Conservation (phyloP, 2,888 invertebrate species). For the Noctua comes region DNA sequence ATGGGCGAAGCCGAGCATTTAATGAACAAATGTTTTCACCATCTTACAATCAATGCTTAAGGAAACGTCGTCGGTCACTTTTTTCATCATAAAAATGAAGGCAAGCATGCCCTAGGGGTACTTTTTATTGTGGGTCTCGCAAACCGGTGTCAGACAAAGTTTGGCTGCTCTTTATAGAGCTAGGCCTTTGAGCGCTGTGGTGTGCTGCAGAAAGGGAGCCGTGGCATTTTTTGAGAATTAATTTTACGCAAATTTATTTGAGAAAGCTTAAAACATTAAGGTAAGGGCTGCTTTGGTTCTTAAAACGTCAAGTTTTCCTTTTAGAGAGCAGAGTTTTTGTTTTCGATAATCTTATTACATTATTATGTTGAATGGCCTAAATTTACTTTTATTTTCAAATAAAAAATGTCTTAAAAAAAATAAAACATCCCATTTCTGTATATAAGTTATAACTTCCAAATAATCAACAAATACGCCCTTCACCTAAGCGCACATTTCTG, state of each 20-base stretch:
- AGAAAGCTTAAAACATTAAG: neutral
- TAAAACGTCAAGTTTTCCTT: neutral
- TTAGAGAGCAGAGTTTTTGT: neutral
- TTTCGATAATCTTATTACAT: neutral
- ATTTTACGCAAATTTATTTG: neutral
- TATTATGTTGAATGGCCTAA: too few relatives aligned
- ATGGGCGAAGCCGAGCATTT: conserved; percentile 69
- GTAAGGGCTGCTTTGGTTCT: neutral
- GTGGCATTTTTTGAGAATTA: conserved; percentile 47
- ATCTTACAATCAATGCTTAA: conserved; percentile 77
- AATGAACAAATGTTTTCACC: conserved; percentile 83
- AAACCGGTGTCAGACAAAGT: conserved; percentile 81
- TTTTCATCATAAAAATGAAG: conserved; percentile 85
- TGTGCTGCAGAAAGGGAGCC: conserved; percentile 62
- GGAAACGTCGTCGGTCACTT: conserved; percentile 78
- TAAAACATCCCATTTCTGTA: neutral
- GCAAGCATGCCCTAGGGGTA: conserved; percentile 70
- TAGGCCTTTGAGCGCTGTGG: conserved; percentile 74
- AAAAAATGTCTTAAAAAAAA: neutral
- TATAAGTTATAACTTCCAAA: conserved; percentile 12
- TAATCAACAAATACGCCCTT: conserved; percentile 30
- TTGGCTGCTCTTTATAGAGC: conserved; percentile 78
- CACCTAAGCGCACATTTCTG: conserved; percentile 43
- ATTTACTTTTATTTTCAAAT: neutral
- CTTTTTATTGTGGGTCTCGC: conserved; percentile 77